A percentile compares a stretch with the other conserved stretches of the same genome.
Evolutionary conservation across 2,113 vertebrate genomes (phyloP).

Genomic region (Vanacampus margaritifer): DNA sequence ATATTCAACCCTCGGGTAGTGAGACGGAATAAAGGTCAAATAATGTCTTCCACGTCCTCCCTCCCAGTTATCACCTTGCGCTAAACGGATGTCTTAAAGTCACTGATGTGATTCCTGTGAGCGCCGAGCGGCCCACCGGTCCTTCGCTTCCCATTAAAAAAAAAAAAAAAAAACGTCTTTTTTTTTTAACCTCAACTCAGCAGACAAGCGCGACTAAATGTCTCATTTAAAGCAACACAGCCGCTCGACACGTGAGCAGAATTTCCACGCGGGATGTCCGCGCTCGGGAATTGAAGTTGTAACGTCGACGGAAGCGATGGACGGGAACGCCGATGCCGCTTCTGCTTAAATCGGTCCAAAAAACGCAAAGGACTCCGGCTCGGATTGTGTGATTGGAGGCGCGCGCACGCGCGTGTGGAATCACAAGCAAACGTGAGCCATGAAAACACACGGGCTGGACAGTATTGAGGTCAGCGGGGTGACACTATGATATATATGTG

Average conservation of each 20-base stretch:
- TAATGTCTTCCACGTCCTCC: background rate
- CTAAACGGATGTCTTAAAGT: background rate
- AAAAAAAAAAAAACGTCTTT: background rate
- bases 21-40: background rate
- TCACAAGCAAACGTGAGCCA: background rate
- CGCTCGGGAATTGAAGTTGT: too few relatives aligned
- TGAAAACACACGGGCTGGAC: background rate
- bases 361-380: background rate
- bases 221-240: background rate
- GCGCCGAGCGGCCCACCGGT: background rate
- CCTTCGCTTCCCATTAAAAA: background rate
- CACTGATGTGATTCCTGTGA: background rate
- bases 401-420: background rate
- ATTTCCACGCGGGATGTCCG: background rate
- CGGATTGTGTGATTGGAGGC: background rate
- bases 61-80: slow-evolving; percentile 1
- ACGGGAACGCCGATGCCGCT: background rate
- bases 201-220: background rate
- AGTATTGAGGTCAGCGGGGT: background rate
- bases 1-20: background rate
- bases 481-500: background rate
- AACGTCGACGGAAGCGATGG: background rate
- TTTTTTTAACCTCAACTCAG: background rate
- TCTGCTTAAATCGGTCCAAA: background rate
- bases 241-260: background rate